phyloP scores from a whole-genome alignment of 2,113 vertebrate species.

The Pipa parva region DNA sequence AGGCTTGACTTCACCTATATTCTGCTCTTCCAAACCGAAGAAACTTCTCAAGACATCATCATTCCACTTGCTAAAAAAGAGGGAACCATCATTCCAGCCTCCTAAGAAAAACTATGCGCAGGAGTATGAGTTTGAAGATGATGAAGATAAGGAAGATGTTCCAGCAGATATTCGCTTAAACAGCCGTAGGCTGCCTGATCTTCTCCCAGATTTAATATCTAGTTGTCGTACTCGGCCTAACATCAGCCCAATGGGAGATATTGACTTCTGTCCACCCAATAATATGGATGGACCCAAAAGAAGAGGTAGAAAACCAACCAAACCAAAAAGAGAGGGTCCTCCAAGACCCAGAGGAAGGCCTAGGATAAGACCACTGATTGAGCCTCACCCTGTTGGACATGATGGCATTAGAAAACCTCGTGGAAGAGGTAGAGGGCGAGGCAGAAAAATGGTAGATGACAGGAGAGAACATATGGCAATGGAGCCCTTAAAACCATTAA shows the following conservation, averaged over 20 bases:
- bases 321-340: slow-evolving; percentile 84
- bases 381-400: slow-evolving; percentile 64
- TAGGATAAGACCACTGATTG: slow-evolving; percentile 79
- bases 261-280: slow-evolving; percentile 81
- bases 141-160: slow-evolving; percentile 85
- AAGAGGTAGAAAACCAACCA: slow-evolving; percentile 80
- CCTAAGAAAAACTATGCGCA: slow-evolving; percentile 90
- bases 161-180: slow-evolving; percentile 88
- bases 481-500: slow-evolving; percentile 62
- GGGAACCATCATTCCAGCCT: slow-evolving; percentile 77
- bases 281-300: slow-evolving; percentile 78
- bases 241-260: slow-evolving; percentile 82
- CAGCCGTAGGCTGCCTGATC: slow-evolving; percentile 78
- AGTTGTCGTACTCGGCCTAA: slow-evolving; percentile 74
- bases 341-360: slow-evolving; percentile 81
- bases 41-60: slow-evolving; percentile 90
- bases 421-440: slow-evolving; percentile 58
- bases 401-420: slow-evolving; percentile 46
- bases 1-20: slow-evolving; percentile 78
- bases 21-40: slow-evolving; percentile 90
- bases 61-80: slow-evolving; percentile 83
- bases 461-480: slow-evolving; percentile 42
- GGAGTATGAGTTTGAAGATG: slow-evolving; percentile 90
- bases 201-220: slow-evolving; percentile 85
- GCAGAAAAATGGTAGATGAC: slow-evolving; percentile 51